Evolutionary conservation across 2,113 vertebrate species (phyloP).

Genomic region (Thalassoma bifasciatum): DNA sequence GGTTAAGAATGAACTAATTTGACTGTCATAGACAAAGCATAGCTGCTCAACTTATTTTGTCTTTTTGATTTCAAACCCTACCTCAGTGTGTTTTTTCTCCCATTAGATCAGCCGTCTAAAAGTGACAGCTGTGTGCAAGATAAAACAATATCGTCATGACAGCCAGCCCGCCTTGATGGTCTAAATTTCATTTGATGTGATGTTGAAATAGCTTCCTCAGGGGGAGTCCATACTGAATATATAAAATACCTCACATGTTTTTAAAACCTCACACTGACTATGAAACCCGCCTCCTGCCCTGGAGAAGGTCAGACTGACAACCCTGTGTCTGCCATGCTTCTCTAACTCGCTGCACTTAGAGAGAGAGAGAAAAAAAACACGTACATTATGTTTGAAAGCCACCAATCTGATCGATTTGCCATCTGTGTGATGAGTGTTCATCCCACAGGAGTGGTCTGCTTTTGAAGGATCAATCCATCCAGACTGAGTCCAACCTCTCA

Average conservation of each 20-base stretch:
- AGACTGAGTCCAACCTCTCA: not conserved
- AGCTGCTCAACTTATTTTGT: constrained; percentile 11
- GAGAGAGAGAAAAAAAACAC: constrained; percentile 21
- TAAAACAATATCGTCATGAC: not conserved
- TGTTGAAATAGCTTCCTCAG: not conserved
- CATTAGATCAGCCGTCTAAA: constrained; percentile 11
- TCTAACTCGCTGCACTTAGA: constrained; percentile 29
- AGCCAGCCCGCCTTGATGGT: not conserved
- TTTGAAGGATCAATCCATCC: constrained; percentile 17
- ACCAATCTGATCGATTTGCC: constrained; percentile 37
- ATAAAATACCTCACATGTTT: not conserved
- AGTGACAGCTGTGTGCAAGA: not conserved
- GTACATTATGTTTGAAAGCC: constrained; percentile 28
- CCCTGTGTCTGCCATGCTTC: constrained; percentile 8
- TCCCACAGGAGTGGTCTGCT: constrained; percentile 11
- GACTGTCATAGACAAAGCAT: constrained; percentile 8
- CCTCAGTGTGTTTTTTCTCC: not conserved
- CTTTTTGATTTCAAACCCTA: constrained; percentile 18
- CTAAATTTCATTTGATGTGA: constrained; percentile 11
- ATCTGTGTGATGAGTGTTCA: constrained; percentile 35
- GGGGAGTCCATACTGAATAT: not conserved
- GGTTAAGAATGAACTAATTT: constrained; percentile 2
- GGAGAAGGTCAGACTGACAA: constrained; percentile 44
- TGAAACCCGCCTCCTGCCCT: constrained; percentile 28
- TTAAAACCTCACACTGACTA: constrained; percentile 11